Evolutionary conservation across 2,797 vertebrate genomes (phyloP).

Genomic region (Acanthopagrus latus): DNA sequence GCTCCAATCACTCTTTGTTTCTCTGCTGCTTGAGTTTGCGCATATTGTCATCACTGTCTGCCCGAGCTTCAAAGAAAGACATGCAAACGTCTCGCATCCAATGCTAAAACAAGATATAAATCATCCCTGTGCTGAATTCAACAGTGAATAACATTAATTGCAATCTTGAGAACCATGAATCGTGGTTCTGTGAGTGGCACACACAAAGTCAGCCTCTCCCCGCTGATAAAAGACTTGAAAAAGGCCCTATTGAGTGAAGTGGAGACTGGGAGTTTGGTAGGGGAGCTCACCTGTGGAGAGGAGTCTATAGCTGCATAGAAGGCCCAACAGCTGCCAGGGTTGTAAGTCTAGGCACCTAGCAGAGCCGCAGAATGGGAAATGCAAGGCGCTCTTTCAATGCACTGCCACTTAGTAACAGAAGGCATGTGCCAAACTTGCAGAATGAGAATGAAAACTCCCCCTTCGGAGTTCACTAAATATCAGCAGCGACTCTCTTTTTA

Average conservation of each 20-base stretch:
- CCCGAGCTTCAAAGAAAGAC: constrained; percentile 7
- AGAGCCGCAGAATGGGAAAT: constrained; percentile 87
- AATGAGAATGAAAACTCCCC: constrained; percentile 87
- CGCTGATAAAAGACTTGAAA: constrained; percentile 77
- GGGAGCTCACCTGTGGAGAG: constrained; percentile 90
- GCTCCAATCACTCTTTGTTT: background rate
- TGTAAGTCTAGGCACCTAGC: constrained; percentile 89
- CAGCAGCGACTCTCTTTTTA: constrained; percentile 80
- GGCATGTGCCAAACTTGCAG: constrained; percentile 91
- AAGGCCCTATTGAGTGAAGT: constrained; percentile 84
- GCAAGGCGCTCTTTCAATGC: constrained; percentile 86
- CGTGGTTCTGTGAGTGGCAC: constrained; percentile 64
- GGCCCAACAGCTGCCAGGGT: constrained; percentile 91
- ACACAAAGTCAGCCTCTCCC: constrained; percentile 75
- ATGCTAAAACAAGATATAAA: constrained; percentile 54
- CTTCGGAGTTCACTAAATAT: constrained; percentile 85
- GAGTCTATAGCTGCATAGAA: constrained; percentile 88
- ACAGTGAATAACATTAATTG: constrained; percentile 67
- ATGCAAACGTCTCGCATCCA: background rate
- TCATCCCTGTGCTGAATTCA: constrained; percentile 40
- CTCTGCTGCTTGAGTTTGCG: constrained; percentile 20
- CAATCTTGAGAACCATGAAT: constrained; percentile 59
- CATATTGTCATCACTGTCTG: constrained; percentile 29
- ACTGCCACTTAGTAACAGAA: constrained; percentile 91
- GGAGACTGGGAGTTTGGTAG: constrained; percentile 84